Base-by-base conservation (phyloP, 1,140 invertebrate genomes). In the Diprion similis region DNA sequence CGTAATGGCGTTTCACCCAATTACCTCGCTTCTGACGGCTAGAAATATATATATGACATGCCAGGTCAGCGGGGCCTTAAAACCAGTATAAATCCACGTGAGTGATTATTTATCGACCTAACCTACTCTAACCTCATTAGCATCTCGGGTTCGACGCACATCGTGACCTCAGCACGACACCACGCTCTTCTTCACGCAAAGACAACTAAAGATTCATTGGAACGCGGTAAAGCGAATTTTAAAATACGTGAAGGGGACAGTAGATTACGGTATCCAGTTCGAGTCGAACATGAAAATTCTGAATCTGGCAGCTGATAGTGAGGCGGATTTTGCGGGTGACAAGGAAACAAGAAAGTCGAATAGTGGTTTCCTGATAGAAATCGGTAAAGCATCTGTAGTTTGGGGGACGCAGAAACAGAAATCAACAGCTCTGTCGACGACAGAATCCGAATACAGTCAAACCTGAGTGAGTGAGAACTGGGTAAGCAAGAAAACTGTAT, bases 401-500 rank as follows among this genome's bases (percentile, higher is more conserved):
- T 87, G 85, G 86, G 66, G 24, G 0, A 78, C 78, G 10, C 77
- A 81, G 71, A 82, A 81, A 73, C 86, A 88, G 73, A 66, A 72
- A 51, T 78, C 77, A 19, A 84, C 88, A 7, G 83, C 88, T n/a
- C 78, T 88, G 66, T 88, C 87, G 6, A 85, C 84, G 13, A 88
- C 86, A 68, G 87, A 90, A 75, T 81, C 87, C 10, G 87, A 65
- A 66, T 73, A 73, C 47, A 73, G 72, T 73, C 67, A 70, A 73
- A 73, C 72, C 72, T 73, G 66, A 68, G 65, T 72, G 68, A 72
- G 71, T 69, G 71, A 72, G 71, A 72, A 72, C n/a, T n/a, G 64
- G 71, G 65, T 72, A 72, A 72, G 71, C 65, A 66, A 72, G 71
- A 72, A 72, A 72, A 72, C 71, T 72, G 46, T 72, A 72, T 67